Evolutionary conservation across 1,140 invertebrate species (phyloP), one percentile per base, ranked within the genome.

Genomic region (Grapholita molesta): DNA sequence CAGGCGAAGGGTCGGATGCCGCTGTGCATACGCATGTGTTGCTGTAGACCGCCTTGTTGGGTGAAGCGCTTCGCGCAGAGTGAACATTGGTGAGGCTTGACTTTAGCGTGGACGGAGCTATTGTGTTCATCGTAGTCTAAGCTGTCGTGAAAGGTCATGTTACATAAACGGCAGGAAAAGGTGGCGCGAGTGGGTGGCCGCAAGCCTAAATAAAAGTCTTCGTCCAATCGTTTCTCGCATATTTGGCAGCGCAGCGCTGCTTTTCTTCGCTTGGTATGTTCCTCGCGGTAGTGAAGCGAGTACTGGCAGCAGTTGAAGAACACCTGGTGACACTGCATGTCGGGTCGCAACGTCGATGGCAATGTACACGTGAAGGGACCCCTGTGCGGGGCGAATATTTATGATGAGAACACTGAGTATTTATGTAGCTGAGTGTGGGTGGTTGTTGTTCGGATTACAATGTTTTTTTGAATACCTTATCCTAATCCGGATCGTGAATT

Each of bases 1-100:
- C 98, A 99, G 28, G 95, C 94, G 85, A 98, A 99, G 0, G 97
- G 98, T 71, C 97, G 96, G 23, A 97, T 94, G 7, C 96, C 96
- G 67, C 92, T 92, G 80, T 95, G 94, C 84, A 93, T 93, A 15
- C 94, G 86, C 78, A 93, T 90, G 77, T 95, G 95, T 71, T 92
- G 90, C 32, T 91, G 89, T 6, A 92, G 64, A 1, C 90, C 91
- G 3, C 90, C 90, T 67, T 88, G 86, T 68, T 92, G 90, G 0
- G 90, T 91, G 67, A 92, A 92, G 0, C 90, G 80, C 70, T 92
- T 92, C 0, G 80, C 74, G 68, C 90, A 92, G n/a, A 91, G 76
- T 0, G 80, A 75, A 71, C 91, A 93, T 15, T 91, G 84, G 53
- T 90, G 78, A 0, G 86, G 88, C 74, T 92, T 93, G 42, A 78